A percentile compares a stretch with the other conserved stretches of the same genome.
Evolutionary conservation across 2,888 invertebrate species (phyloP).

Genomic region (Schizaphis graminum): DNA sequence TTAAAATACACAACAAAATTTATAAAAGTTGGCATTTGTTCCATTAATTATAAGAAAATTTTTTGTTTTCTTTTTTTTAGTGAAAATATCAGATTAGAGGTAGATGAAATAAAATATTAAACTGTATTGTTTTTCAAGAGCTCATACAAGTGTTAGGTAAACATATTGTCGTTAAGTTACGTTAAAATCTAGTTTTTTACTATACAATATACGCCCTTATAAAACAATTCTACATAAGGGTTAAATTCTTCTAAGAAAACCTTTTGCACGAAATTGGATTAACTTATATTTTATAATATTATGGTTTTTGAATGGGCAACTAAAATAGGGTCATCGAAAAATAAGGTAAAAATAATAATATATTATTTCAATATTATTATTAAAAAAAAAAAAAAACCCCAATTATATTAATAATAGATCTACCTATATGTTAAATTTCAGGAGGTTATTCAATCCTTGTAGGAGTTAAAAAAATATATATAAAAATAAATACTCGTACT

Average conservation of each 20-base stretch:
- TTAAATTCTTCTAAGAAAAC: not conserved
- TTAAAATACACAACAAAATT: not conserved
- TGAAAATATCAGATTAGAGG: not conserved
- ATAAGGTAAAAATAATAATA: not conserved
- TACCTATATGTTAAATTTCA: not conserved
- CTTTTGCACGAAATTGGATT: not conserved
- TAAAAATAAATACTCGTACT: not conserved
- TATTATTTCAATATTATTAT: not conserved
- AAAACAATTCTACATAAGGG: not conserved
- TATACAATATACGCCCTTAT: constrained; percentile 1
- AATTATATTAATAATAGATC: not conserved
- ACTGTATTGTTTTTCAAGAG: constrained; percentile 10
- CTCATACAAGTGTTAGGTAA: not conserved
- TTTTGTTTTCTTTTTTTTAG: not conserved
- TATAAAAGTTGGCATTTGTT: constrained; percentile 20
- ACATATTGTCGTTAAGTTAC: not conserved
- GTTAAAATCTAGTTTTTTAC: constrained; percentile 15
- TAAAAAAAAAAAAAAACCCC: not conserved
- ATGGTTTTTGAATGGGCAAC: not conserved
- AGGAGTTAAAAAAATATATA: too few species aligned
- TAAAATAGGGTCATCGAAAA: not conserved
- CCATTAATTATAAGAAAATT: not conserved
- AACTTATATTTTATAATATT: not conserved
- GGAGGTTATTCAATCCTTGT: not conserved
- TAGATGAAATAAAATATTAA: not conserved